Conservation (phyloP, 2,888 invertebrate genomes). For the Atherix ibis region DNA sequence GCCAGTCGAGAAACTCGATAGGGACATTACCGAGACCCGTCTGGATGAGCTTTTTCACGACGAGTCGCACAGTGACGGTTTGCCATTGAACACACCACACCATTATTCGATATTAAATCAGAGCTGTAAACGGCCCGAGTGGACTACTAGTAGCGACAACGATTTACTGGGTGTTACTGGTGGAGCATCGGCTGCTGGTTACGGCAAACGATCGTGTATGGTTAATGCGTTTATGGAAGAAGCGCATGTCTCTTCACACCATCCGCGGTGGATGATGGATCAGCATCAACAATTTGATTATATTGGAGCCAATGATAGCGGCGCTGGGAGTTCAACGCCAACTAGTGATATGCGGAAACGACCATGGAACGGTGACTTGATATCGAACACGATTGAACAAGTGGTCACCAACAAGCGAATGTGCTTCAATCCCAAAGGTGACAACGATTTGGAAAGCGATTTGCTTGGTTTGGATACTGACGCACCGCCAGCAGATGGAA, state of each 20-base stretch:
- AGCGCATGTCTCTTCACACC: constrained; percentile 9
- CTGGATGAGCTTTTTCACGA: constrained; percentile 31
- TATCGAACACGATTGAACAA: constrained; percentile 9
- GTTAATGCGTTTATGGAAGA: constrained; percentile 11
- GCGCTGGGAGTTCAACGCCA: neutral
- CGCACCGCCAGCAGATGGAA: constrained; percentile 4
- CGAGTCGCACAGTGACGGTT: neutral
- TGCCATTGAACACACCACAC: constrained; percentile 3
- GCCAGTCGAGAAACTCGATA: constrained; percentile 19
- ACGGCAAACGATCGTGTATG: constrained; percentile 12
- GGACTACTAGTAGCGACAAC: constrained; percentile 9
- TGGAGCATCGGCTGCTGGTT: constrained; percentile 11
- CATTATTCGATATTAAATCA: constrained; percentile 8
- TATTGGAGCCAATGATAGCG: constrained; percentile 1
- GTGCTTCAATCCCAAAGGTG: constrained; percentile 10
- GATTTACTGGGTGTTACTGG: constrained; percentile 13
- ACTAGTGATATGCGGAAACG: constrained; percentile 10
- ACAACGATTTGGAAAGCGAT: constrained; percentile 10
- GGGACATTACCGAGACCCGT: constrained; percentile 26
- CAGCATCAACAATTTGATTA: constrained; percentile 3
- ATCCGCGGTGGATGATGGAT: constrained; percentile 7
- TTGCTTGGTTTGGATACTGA: constrained; percentile 9
- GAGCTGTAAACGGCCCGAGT: constrained; percentile 11
- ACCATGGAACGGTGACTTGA: constrained; percentile 13
- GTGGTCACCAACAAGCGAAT: constrained; percentile 11